Base-by-base conservation (phyloP, 2,113 vertebrate species). In the Lathamus discolor region DNA sequence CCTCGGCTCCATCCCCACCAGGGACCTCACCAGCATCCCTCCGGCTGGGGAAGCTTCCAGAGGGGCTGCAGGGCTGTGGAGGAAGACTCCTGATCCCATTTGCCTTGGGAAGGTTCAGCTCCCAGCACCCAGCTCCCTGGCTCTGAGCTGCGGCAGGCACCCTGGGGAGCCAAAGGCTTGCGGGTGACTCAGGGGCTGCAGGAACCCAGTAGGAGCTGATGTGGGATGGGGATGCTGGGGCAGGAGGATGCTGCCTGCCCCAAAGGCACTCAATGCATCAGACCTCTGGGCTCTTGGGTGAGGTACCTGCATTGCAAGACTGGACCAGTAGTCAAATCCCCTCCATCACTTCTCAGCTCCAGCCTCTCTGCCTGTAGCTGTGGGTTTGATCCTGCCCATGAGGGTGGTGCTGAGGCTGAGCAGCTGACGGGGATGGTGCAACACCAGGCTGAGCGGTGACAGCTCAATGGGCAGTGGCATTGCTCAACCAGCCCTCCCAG, bases 241-340 rank as follows among this genome's bases (percentile, higher is more conserved):
- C 28, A 74, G 69, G 24, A 3, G 4, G 39, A 52, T 29, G 52
- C 43, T 8, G 15, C 39, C 18, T 3, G 1, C 10, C 37, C n/a
- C 55, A 0, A 0, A 74, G 37, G 61, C 19, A 22, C 37, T 64
- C 1, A 0, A 18, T 14, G 13, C 27, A 39, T 13, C 7, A 10
- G 37, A 49, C 11, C 10, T 28, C 55, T 72, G 37, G 46, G 74
- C 14, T 19, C 72, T 57, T 1, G 13, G 48, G 61, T 17, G 44
- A 78, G 48, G 57, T 11, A 5, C 49, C 4, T 35, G 31, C 4
- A 1, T 17, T 69, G 29, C 18, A 1, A 20, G 52, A 43, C 44
- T 86, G 59, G 27, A 33, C 39, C 1, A 1, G 67, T 3, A 46
- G 62, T 27, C 64, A 18, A 64, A 43, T 29, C 27, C n/a, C 11